A percentile compares a stretch with the other conserved stretches of the same genome.
Evolutionary conservation across 1,140 invertebrate genomes (phyloP).

Genomic region (Liolophura sinensis): DNA sequence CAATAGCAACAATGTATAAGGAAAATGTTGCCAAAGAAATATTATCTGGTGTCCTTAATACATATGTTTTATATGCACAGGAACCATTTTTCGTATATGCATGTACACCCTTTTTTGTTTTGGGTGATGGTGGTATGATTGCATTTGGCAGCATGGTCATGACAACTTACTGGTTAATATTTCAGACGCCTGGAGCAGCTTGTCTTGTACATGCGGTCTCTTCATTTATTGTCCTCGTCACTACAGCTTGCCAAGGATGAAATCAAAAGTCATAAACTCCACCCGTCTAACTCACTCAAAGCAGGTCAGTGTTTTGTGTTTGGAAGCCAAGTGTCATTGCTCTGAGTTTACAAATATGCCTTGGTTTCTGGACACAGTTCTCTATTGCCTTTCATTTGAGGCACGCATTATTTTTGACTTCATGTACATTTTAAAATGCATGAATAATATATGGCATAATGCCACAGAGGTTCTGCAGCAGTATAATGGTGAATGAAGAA

Average conservation of each 20-base stretch:
- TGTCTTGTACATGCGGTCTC: conserved; percentile 84
- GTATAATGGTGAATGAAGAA: too few species aligned
- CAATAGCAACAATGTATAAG: neutral
- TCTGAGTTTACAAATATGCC: too few species aligned
- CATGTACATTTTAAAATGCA: too few species aligned
- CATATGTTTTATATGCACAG: neutral
- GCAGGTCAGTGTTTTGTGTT: conserved; percentile 67
- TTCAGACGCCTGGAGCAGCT: conserved; percentile 81
- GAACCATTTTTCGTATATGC: too few species aligned
- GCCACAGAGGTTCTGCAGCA: too few species aligned
- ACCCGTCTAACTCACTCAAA: conserved; percentile 88
- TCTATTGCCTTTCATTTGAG: too few species aligned
- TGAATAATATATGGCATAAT: too few species aligned
- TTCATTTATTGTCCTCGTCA: conserved; percentile 91
- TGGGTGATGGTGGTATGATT: neutral
- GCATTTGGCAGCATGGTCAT: too few species aligned
- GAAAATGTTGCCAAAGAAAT: neutral
- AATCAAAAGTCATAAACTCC: conserved; percentile 78
- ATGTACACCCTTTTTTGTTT: too few species aligned
- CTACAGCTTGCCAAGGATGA: conserved; percentile 88
- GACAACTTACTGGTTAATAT: conserved; percentile 3
- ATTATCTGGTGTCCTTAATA: neutral
- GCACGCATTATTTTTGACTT: too few species aligned
- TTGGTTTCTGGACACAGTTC: too few species aligned
- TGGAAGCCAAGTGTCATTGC: neutral